Percentiles rank a stretch among this genome's conserved stretches.
Conservation (phyloP, 2,797 vertebrate species). For the Harpagifer antarcticus region DNA sequence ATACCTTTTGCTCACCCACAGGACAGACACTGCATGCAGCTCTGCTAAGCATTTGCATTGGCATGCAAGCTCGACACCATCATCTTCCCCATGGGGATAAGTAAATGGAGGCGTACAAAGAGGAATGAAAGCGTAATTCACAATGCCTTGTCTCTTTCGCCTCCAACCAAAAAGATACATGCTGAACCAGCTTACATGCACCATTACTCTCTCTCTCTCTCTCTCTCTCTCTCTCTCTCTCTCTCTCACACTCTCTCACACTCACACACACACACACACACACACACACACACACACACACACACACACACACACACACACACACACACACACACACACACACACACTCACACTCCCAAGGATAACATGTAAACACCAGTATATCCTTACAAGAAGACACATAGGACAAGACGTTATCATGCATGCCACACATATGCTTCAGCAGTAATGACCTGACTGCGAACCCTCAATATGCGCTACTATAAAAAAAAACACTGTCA, state of each 20-base stretch:
- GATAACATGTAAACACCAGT: not conserved
- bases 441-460: slow-evolving; percentile 27
- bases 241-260: not conserved
- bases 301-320: not conserved
- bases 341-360: not conserved
- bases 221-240: too few species aligned
- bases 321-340: not conserved
- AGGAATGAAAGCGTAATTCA: slow-evolving; percentile 55
- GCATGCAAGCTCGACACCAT: slow-evolving; percentile 58
- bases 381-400: not conserved
- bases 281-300: not conserved
- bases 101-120: slow-evolving; percentile 56
- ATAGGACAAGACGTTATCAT: not conserved
- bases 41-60: slow-evolving; percentile 55
- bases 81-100: slow-evolving; percentile 55
- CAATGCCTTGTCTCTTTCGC: slow-evolving; percentile 46
- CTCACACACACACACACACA: not conserved
- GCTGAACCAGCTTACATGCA: slow-evolving; percentile 23
- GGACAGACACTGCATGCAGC: slow-evolving; percentile 56
- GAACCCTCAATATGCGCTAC: slow-evolving; percentile 25
- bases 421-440: not conserved
- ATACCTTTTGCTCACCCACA: slow-evolving; percentile 66
- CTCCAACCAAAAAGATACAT: slow-evolving; percentile 30
- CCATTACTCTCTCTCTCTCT: slow-evolving; percentile 27
- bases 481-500: slow-evolving; percentile 20